Percentiles rank a stretch among this genome's conserved stretches.
Evolutionary conservation across 2,797 vertebrate species (phyloP).

Genomic region (Enteromius unitaeniatus): DNA sequence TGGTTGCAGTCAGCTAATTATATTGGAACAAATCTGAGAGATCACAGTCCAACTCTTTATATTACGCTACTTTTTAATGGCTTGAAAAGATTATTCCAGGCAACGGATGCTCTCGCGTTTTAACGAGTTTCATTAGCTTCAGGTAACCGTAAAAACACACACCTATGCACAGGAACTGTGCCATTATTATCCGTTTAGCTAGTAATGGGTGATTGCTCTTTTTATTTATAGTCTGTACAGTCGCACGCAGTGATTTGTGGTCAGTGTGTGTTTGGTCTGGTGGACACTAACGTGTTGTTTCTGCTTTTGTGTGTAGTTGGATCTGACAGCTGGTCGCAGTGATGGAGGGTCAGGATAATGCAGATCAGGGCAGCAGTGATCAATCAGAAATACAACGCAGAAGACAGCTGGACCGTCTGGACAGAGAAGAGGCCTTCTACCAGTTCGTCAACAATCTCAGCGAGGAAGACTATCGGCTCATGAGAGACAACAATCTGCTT

Average conservation of each 20-base stretch:
- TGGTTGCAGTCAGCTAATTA: background rate
- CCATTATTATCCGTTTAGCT: background rate
- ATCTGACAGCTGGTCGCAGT: slow-evolving; percentile 55
- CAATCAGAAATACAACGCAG: slow-evolving; percentile 92
- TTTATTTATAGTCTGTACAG: background rate
- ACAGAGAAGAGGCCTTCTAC: slow-evolving; percentile 97
- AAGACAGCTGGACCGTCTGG: slow-evolving; percentile 92
- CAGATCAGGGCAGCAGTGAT: slow-evolving; percentile 89
- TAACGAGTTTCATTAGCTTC: background rate
- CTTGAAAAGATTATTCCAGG: background rate
- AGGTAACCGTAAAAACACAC: background rate
- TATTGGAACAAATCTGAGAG: background rate
- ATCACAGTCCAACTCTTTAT: background rate
- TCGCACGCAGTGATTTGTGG: background rate
- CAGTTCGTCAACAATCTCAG: slow-evolving; percentile 99
- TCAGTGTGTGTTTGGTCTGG: background rate
- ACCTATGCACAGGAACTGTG: background rate
- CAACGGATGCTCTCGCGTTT: background rate
- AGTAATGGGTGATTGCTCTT: background rate
- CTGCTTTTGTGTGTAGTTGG: slow-evolving; percentile 1
- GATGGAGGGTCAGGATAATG: slow-evolving; percentile 92
- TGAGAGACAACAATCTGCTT: slow-evolving; percentile 98
- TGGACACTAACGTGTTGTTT: background rate
- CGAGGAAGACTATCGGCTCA: slow-evolving; percentile 97
- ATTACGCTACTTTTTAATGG: background rate